Percentiles rank a stretch among this genome's conserved stretches.
phyloP scores from a whole-genome alignment of 2,888 invertebrate genomes.

The Conistra vaccinii region DNA sequence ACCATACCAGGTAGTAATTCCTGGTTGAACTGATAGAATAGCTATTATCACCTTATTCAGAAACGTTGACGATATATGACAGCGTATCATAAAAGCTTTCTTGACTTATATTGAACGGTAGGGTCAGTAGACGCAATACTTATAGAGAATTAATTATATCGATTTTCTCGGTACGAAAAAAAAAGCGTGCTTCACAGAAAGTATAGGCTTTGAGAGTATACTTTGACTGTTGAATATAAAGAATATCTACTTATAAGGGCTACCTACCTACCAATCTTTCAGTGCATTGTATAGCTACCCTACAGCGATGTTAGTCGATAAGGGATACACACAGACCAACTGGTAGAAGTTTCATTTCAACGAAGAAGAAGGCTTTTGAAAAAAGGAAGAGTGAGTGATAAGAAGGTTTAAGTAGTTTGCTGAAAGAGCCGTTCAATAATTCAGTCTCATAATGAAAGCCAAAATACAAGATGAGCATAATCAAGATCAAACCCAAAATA shows the following conservation, averaged over 20 bases:
- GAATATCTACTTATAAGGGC: too few relatives aligned
- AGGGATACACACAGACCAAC: too few relatives aligned
- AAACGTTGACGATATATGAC: background rate
- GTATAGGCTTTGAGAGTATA: background rate
- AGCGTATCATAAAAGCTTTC: background rate
- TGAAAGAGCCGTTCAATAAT: slow-evolving; percentile 10
- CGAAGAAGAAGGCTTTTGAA: background rate
- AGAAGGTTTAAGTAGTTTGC: background rate
- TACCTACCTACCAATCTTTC: background rate
- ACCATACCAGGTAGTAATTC: too few relatives aligned
- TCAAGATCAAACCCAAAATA: slow-evolving; percentile 27
- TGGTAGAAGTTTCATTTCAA: background rate
- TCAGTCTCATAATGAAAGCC: slow-evolving; percentile 12
- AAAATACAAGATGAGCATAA: slow-evolving; percentile 10
- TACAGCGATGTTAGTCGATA: too few relatives aligned
- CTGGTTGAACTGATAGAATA: background rate
- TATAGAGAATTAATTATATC: background rate
- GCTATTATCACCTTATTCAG: background rate
- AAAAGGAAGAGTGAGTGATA: background rate
- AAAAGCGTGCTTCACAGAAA: background rate
- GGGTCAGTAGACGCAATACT: too few relatives aligned
- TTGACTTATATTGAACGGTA: background rate
- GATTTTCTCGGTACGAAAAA: background rate
- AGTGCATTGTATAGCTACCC: too few relatives aligned
- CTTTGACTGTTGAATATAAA: background rate